Evolutionary conservation across 2,797 vertebrate species (phyloP).

Genomic region (Anguilla anguilla): DNA sequence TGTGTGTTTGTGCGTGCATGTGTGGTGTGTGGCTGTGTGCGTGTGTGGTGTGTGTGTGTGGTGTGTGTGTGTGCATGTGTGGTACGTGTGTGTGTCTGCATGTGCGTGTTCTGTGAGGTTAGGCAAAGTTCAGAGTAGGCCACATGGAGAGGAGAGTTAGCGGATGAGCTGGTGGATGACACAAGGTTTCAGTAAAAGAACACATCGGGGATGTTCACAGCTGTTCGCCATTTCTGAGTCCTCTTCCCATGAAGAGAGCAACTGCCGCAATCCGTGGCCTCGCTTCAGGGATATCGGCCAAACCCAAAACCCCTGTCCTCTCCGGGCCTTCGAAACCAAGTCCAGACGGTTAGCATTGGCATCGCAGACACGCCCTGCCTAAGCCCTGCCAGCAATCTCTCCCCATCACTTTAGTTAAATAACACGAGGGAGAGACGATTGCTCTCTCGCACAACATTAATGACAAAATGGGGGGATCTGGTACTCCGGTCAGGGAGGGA

Average conservation of each 20-base stretch:
- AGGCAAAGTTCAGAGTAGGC: not conserved
- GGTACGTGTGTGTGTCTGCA: constrained; percentile 66
- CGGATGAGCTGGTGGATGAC: not conserved
- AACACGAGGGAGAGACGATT: too few species aligned
- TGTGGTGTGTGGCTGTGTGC: too few species aligned
- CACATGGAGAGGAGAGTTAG: constrained; percentile 41
- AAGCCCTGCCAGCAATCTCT: not conserved
- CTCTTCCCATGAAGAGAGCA: constrained; percentile 34
- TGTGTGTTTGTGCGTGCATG: too few species aligned
- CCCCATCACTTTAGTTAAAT: too few species aligned
- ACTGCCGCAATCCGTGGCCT: not conserved
- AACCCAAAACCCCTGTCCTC: not conserved
- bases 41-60: too few species aligned
- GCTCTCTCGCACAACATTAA: too few species aligned
- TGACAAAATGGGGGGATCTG: too few species aligned
- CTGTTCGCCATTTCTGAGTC: constrained; percentile 68
- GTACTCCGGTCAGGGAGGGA: too few species aligned
- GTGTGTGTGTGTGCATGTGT: constrained; percentile 24
- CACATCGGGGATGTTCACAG: constrained; percentile 63
- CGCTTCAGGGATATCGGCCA: not conserved
- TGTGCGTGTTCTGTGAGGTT: constrained; percentile 40
- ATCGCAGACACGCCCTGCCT: not conserved
- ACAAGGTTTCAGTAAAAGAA: not conserved
- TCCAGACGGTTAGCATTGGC: not conserved
- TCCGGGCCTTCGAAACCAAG: not conserved